Evolutionary conservation across 2,888 invertebrate species (phyloP).

Genomic region (Colletes collaris): DNA sequence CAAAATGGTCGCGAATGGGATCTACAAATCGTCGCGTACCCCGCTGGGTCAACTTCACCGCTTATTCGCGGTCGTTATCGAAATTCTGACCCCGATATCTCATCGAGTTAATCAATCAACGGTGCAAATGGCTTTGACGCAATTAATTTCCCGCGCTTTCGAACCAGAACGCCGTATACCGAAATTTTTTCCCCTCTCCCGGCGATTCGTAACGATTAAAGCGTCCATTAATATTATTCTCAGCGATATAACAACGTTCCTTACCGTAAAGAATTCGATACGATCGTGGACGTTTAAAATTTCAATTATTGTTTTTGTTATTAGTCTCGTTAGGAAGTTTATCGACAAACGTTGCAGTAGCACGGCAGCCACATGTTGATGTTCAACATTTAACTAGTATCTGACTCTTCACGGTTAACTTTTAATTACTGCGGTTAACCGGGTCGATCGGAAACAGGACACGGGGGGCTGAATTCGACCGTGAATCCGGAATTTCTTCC

Average conservation of each 20-base stretch:
- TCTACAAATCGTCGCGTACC: slow-evolving; percentile 7
- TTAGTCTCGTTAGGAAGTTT: slow-evolving; percentile 12
- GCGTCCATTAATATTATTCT: slow-evolving; percentile 14
- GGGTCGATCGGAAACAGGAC: slow-evolving; percentile 1
- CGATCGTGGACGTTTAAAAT: no score
- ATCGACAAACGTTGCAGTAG: neutral
- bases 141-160: slow-evolving; percentile 25
- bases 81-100: slow-evolving; percentile 42
- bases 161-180: slow-evolving; percentile 5
- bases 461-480: neutral
- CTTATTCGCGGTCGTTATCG: slow-evolving; percentile 39
- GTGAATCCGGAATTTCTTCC: no score
- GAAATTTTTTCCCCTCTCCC: neutral
- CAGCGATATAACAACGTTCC: no score
- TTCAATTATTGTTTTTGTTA: neutral
- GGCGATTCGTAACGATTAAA: slow-evolving; percentile 21
- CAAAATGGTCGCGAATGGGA: neutral
- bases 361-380: no score
- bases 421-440: slow-evolving; percentile 25
- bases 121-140: slow-evolving; percentile 48
- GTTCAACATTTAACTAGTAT: slow-evolving; percentile 1
- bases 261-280: no score
- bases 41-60: slow-evolving; percentile 21
- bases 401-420: slow-evolving; percentile 16
- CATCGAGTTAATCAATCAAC: slow-evolving; percentile 50